Conservation (phyloP, 2,113 vertebrate species). For the Hipposideros armiger region DNA sequence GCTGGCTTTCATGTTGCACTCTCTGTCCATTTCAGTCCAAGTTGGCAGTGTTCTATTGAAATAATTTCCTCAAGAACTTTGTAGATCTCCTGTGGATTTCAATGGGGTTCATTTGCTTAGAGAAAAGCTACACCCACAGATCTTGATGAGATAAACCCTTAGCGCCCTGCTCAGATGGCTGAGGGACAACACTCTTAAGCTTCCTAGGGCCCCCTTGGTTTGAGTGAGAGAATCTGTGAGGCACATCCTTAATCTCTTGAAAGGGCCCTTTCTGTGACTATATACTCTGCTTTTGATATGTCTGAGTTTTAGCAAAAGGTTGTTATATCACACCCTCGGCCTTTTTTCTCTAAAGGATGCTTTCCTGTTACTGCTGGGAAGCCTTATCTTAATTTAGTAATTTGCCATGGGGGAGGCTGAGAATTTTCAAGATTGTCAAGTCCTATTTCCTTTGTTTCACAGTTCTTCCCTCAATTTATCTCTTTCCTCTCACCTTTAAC, state of each 20-base stretch:
- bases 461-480: background rate
- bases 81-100: background rate
- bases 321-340: background rate
- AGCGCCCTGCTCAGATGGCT: background rate
- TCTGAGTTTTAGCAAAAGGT: slow-evolving; percentile 8
- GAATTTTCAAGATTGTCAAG: background rate
- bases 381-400: background rate
- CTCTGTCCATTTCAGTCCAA: background rate
- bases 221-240: background rate
- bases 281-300: background rate
- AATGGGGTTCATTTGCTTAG: background rate
- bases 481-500: background rate
- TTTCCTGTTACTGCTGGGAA: background rate
- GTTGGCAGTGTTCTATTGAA: background rate
- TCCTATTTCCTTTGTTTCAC: background rate
- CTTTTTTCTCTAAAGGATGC: background rate
- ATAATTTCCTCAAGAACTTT: background rate
- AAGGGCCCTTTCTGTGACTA: background rate
- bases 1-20: background rate
- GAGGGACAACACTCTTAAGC: background rate
- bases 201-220: background rate
- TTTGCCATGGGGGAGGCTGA: background rate
- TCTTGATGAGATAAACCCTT: background rate
- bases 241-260: background rate
- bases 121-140: background rate